A percentile compares a stretch with the other conserved stretches of the same genome.
Conservation (phyloP, 2,888 invertebrate species). For the Pollenia labialis region DNA sequence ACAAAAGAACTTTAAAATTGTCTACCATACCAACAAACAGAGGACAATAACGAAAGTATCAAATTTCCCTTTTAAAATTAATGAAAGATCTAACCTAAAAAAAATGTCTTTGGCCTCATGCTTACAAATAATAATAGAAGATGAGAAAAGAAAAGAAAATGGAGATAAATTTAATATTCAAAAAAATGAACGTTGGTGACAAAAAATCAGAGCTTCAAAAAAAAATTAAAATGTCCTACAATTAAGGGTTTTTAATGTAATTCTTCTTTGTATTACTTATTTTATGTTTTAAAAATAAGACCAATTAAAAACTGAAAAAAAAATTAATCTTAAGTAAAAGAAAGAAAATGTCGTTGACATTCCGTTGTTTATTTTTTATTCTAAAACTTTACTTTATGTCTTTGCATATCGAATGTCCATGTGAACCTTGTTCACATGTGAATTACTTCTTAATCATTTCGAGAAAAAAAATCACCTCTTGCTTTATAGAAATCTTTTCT, state of each 20-base stretch:
- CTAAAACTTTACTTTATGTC: neutral
- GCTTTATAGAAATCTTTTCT: slow-evolving; percentile 10
- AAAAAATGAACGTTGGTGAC: slow-evolving; percentile 27
- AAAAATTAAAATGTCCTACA: slow-evolving; percentile 1
- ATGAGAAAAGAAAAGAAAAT: neutral
- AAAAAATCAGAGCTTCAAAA: slow-evolving; percentile 24
- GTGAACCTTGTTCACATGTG: slow-evolving; percentile 32
- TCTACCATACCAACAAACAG: neutral
- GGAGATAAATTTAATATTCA: neutral
- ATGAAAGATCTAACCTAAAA: slow-evolving; percentile 23
- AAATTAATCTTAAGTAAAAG: neutral
- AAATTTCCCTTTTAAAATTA: slow-evolving; percentile 29
- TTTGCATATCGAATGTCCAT: slow-evolving; percentile 58
- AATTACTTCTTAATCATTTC: slow-evolving; percentile 12
- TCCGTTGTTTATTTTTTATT: slow-evolving; percentile 4
- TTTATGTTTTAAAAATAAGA: slow-evolving; percentile 1
- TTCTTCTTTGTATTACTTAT: slow-evolving; percentile 11
- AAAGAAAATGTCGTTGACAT: slow-evolving; percentile 41
- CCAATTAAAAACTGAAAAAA: neutral
- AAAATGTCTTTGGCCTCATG: neutral
- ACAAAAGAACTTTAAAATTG: neutral
- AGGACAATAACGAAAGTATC: slow-evolving; percentile 35
- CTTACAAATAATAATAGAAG: neutral
- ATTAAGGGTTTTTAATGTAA: slow-evolving; percentile 13
- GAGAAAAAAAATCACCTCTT: slow-evolving; percentile 15